Conservation (phyloP, 2,113 vertebrate species). For the Strigops habroptila region DNA sequence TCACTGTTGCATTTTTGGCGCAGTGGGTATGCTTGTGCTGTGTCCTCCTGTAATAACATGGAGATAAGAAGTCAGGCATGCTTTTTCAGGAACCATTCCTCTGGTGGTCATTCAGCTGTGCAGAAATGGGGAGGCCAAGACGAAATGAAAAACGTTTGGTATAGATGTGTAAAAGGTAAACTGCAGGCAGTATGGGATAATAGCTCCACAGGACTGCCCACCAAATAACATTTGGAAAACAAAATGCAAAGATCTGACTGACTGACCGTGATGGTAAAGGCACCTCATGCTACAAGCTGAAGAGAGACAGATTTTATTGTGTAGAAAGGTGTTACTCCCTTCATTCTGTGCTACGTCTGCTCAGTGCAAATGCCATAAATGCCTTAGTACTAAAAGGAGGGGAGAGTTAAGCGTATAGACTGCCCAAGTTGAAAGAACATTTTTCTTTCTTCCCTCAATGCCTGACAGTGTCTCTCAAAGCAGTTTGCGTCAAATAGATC, state of each 20-base stretch:
- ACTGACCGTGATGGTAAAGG: background rate
- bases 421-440: background rate
- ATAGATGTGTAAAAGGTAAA: background rate
- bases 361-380: background rate
- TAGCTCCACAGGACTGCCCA: background rate
- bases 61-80: background rate
- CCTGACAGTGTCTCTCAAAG: background rate
- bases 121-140: background rate
- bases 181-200: background rate
- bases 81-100: background rate
- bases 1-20: background rate
- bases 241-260: background rate
- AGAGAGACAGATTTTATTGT: background rate
- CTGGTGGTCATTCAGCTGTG: background rate
- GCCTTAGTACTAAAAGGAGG: background rate
- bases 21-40: background rate
- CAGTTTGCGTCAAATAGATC: background rate
- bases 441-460: background rate
- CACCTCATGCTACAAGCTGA: background rate
- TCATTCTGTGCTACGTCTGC: background rate
- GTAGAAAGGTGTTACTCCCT: background rate
- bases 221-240: background rate
- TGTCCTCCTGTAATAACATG: background rate
- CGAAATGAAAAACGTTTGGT: background rate
- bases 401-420: background rate